Percentiles rank a stretch among this genome's conserved stretches.
Conservation (phyloP, 2,113 vertebrate genomes). For the Entomyzon cyanotis region DNA sequence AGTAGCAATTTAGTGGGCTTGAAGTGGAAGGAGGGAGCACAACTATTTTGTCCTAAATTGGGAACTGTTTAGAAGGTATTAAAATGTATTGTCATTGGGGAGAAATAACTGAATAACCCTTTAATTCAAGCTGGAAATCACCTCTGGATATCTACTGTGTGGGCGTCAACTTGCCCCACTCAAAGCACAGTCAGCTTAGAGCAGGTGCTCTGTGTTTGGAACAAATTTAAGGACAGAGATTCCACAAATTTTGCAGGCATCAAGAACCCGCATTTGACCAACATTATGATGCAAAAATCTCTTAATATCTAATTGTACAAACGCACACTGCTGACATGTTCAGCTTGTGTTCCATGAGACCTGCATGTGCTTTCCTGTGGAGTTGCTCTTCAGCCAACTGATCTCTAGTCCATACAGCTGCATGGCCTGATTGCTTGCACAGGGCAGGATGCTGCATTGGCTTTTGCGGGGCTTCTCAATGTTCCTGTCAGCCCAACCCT, state of each 20-base stretch:
- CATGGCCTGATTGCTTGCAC: not conserved
- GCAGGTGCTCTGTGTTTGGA: not conserved
- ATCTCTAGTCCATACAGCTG: accelerated
- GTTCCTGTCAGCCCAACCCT: not conserved
- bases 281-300: not conserved
- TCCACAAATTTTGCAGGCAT: not conserved
- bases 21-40: accelerated
- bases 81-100: not conserved
- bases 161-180: accelerated
- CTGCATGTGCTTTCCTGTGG: not conserved
- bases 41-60: not conserved
- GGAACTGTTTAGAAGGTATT: not conserved
- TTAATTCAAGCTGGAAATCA: not conserved
- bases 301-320: not conserved
- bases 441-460: not conserved
- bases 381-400: not conserved
- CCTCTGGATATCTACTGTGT: not conserved
- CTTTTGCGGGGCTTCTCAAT: not conserved
- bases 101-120: not conserved
- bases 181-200: not conserved
- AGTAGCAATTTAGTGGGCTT: not conserved
- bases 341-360: not conserved
- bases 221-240: not conserved
- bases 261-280: not conserved
- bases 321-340: not conserved